Base-by-base conservation (phyloP, 1,140 invertebrate genomes). In the Epicauta chinensis region DNA sequence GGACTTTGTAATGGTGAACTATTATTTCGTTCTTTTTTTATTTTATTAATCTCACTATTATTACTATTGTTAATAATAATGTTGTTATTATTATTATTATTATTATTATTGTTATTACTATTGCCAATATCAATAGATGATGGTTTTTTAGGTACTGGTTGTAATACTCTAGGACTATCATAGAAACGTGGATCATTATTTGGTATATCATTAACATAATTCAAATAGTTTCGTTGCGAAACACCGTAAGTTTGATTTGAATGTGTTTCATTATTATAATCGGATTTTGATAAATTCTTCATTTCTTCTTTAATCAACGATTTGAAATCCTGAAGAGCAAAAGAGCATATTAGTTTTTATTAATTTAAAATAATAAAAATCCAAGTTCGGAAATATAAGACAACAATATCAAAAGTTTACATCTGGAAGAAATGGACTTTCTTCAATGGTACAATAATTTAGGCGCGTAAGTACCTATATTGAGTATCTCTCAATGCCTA, bases 1-100 rank as follows among this genome's bases (percentile, higher is more conserved):
- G 79, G 79, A 52, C 78, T 79, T 23, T 73, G 71, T 59, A 79
- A 57, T 51, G 77, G 71, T 13, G 72, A 68, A 13, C 46, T 50
- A 51, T 69, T 62, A 44, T 72, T 69, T 71, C 44, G 29, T 46
- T 44, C 11, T 10, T n/a, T 12, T 38, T 35, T 43, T 39, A 35
- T 32, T 32, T 15, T 32, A 29, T 30, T 23, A 23, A 5, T 7
- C 4, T 7, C 7, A 23, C 7, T 23, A 23, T 23, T 23, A 5
- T 5, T 39, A 51, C 29, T 45, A 55, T 5, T 44, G 40, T 7
- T 29, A 23, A 42, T 45, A 41, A 10, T 44, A 39, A 13, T 41
- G 34, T 34, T 46, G 16, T n/a, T 23, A 23, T 23, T 7, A 23
- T 7, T 23, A 23, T 23, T 23, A 23, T 23, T 23, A 5, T 5